Base-by-base conservation (phyloP, 2,113 vertebrate genomes). In the Illadopsis cleaveri region DNA sequence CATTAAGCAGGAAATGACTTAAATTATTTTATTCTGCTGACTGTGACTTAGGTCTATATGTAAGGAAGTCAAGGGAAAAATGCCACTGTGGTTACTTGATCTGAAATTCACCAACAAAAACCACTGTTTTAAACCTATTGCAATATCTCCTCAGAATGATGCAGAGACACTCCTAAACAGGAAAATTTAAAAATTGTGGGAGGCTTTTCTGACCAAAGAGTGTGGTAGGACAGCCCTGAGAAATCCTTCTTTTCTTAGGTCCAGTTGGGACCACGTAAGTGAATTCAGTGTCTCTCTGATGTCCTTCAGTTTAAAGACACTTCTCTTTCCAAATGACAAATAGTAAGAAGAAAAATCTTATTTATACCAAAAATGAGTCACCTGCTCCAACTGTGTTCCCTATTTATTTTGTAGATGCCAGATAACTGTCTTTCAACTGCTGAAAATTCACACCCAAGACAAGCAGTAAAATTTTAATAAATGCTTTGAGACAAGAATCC, bases 371-470 rank as follows among this genome's bases (percentile, higher is more conserved):
- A 92, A 85, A 76, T 45, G 42, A 93, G 60, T 73, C 83, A 92
- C 61, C 61, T 71, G 72, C 65, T 86, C 73, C 77, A 86, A 78
- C 47, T 62, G 56, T 35, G 51, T 35, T 90, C 62, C 38, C 35
- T 37, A 20, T 72, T 62, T 83, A 70, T 64, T 96, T 68, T 75
- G 27, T 28, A 92, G 72, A 71, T 84, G 93, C 86, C 77, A 95
- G 82, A 79, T 78, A 94, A 78, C 83, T 93, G 89, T 70, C 82
- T 88, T 93, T 83, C 82, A 93, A 33, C 72, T 86, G 66, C 11
- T 79, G 69, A 93, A 94, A 94, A 96, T 78, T 95, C 86, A 96
- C 80, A 89, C 68, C 47, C 44, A 91, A 90, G 93, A 94, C 89
- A 96, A 86, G 93, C 54, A 65, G 69, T 84, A 86, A 90, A 54